Evolutionary conservation across 2,113 vertebrate species (phyloP), one percentile per base, ranked within the genome.

Genomic region (Lichenostomus cassidix): DNA sequence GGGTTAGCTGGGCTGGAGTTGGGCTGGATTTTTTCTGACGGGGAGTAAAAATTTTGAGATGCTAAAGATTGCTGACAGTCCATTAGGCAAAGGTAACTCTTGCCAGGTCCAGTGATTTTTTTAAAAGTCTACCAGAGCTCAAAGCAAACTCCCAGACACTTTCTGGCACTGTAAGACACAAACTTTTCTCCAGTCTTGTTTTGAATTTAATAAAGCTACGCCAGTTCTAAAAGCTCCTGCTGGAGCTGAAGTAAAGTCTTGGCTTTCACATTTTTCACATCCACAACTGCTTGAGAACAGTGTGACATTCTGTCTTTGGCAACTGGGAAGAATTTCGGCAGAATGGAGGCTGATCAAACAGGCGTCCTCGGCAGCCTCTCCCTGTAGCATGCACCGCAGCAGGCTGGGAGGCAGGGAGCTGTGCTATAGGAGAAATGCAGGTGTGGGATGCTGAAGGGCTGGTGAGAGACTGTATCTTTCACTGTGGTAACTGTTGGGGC

Each of bases 181-280:
- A 78, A 70, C 31, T 83, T 92, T 67, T 71, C 52, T 89, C 67
- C 39, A 80, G 65, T 52, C 55, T 87, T 92, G 12, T 68, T 94
- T 93, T 82, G 77, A 81, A 56, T 71, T 50, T 58, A 33, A 88
- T 95, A 75, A 92, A 89, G 58, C 33, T 75, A 60, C 7, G 37
- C 56, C 86, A 92, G 68, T 78, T 93, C 41, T 37, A 87, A 94
- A 96, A 92, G 52, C 76, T 82, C 85, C 68, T 92, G 49, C 64
- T 81, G 60, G 86, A 96, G 46, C 76, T 82, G 76, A 92, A 94
- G 58, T 0, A 2, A 77, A 73, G 37, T 42, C 77, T 94, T 92
- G 83, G 60, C 83, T 91, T 89, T 86, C 35, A 11, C 35, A 74
- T 65, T 93, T 92, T 94, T 91, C 52, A 52, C 39, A 80, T 90